phyloP scores from a whole-genome alignment of 2,888 invertebrate genomes.

The Papilio gigon region DNA sequence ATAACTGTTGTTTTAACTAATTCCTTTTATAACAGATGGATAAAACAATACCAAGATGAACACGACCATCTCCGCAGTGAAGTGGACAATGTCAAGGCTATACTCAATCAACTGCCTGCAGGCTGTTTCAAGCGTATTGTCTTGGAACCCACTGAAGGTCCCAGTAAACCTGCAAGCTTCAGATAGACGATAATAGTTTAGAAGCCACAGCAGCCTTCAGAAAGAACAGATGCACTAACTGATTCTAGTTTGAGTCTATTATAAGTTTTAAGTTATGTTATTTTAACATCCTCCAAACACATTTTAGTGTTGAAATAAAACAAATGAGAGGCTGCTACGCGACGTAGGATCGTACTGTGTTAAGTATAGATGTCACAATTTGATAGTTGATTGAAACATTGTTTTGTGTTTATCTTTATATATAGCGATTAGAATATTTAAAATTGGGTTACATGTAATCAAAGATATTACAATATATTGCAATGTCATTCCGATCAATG shows the following conservation, averaged over 20 bases:
- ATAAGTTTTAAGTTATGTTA: constrained; percentile 35
- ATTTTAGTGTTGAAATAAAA: background rate
- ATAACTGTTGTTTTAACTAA: background rate
- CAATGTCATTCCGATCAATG: too few relatives aligned
- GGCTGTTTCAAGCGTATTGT: constrained; percentile 90
- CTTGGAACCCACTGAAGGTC: constrained; percentile 85
- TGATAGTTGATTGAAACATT: background rate
- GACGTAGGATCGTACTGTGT: background rate
- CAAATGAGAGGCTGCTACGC: background rate
- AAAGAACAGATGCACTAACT: constrained; percentile 2
- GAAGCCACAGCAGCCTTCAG: background rate
- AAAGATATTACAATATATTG: too few relatives aligned
- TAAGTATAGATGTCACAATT: background rate
- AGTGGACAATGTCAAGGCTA: constrained; percentile 91
- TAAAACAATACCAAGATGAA: constrained; percentile 91
- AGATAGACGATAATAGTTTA: constrained; percentile 52
- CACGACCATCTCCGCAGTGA: constrained; percentile 86
- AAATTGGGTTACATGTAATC: background rate
- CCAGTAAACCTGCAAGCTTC: constrained; percentile 59
- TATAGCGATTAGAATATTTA: background rate
- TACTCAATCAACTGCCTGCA: constrained; percentile 89
- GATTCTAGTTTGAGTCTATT: constrained; percentile 8
- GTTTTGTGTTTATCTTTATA: background rate
- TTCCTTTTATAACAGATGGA: constrained; percentile 79
- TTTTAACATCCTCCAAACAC: constrained; percentile 16